Evolutionary conservation across 2,888 invertebrate genomes (phyloP), one percentile per base, ranked within the genome.

Genomic region (Cephus nigrinus): DNA sequence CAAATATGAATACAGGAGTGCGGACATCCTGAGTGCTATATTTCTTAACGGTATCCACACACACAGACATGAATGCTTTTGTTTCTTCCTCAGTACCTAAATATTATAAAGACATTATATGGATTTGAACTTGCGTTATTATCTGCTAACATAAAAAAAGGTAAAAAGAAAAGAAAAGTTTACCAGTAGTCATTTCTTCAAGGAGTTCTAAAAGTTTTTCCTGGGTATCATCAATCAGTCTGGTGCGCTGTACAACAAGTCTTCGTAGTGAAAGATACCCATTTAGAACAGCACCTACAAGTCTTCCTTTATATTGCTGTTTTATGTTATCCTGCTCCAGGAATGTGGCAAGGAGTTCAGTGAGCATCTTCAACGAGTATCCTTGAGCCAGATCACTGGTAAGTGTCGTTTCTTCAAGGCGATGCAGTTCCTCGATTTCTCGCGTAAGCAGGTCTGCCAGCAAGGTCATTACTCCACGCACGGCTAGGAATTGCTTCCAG

Each of bases 1-100:
- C 99, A 91, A 99, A 99, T 82, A 99, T 98, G 90, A 99, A 99
- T 4, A 99, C 98, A 0, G 99, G 99, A 0, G 99, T 99, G 83
- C 98, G 95, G 82, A 98, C 96, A 92, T 99, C 99, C 89, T 97
- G 97, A 40, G 96, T 93, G 74, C 97, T 97, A 86, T 96, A 97
- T 88, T 97, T 97, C 89, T 97, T 96, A 1, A 99, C 97, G 0
- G 99, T 98, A 92, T 98, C 97, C 33, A 99, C 97, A 90, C 99
- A 98, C 35, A 99, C 97, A 15, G 97, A 96, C 98, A 99, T 99
- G 90, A 99, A 99, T 80, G 98, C 97, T 74, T 97, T 96, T 0
- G 98, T 98, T 92, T 99, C 99, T 69, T 97, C 96, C 92, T 98
- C 98, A 0, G 98, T 99, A 12, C 98, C 97, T 94, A 89, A 1